Percentiles rank a stretch among this genome's conserved stretches.
Evolutionary conservation across 2,888 invertebrate species (phyloP).

Genomic region (Rhagium mordax): DNA sequence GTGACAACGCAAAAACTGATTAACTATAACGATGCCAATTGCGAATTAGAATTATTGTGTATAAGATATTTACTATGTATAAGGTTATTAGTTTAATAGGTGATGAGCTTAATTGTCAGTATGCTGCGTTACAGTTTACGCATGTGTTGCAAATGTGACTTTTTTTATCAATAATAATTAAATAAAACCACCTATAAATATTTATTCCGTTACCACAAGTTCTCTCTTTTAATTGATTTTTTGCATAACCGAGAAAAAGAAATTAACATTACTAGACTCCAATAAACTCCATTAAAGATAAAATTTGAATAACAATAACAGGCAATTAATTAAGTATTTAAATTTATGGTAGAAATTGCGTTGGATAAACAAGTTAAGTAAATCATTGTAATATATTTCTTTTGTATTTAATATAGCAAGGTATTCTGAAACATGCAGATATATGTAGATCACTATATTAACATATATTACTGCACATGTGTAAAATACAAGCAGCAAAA

Average conservation of each 20-base stretch:
- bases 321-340: constrained; percentile 25
- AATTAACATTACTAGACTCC: not conserved
- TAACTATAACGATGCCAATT: too few species aligned
- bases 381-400: constrained; percentile 36
- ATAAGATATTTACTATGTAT: too few species aligned
- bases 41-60: too few species aligned
- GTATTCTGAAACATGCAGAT: constrained; percentile 41
- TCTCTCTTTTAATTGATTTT: not conserved
- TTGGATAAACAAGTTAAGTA: constrained; percentile 24
- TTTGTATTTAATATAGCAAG: constrained; percentile 24
- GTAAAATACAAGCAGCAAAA: constrained; percentile 53
- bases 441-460: constrained; percentile 42
- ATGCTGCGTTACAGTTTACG: too few species aligned
- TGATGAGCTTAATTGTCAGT: too few species aligned
- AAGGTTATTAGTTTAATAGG: too few species aligned
- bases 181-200: too few species aligned
- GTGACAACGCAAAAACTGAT: too few species aligned
- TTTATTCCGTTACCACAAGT: too few species aligned
- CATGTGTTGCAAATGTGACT: too few species aligned
- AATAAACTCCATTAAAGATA: not conserved
- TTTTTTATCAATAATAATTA: too few species aligned
- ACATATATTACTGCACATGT: constrained; percentile 42
- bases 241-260: not conserved
- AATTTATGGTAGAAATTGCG: constrained; percentile 20
- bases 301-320: constrained; percentile 22